Conservation (phyloP, 1,140 invertebrate genomes). For the Pentalonia nigronervosa region DNA sequence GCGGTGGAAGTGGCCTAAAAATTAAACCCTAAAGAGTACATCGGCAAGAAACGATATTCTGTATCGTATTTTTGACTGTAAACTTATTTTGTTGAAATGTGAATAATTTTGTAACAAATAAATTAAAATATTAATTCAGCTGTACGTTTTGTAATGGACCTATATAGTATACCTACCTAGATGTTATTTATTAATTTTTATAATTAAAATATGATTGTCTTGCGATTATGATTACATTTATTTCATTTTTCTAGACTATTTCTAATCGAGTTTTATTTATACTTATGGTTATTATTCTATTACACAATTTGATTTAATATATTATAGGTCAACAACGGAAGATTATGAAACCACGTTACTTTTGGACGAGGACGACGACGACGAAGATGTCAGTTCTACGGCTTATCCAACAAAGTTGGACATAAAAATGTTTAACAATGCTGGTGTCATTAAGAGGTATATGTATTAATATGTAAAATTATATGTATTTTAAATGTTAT, state of each 20-base stretch:
- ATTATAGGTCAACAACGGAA: background rate
- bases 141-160: background rate
- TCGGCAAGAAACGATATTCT: background rate
- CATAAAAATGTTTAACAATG: background rate
- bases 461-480: background rate
- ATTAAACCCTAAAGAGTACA: background rate
- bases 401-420: background rate
- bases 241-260: background rate
- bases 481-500: background rate
- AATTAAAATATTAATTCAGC: background rate
- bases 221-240: background rate
- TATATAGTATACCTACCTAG: background rate
- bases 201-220: background rate
- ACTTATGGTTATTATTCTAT: background rate
- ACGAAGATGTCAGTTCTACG: background rate
- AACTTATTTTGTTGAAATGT: background rate
- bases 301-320: background rate
- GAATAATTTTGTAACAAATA: background rate
- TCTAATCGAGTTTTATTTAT: background rate
- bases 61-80: background rate
- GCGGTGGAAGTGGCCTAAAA: background rate
- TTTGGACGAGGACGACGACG: background rate
- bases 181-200: background rate
- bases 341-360: background rate
- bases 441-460: background rate